Percentiles rank a stretch among this genome's conserved stretches.
Conservation (phyloP, 2,888 invertebrate species). For the Oxystoma pomonae region DNA sequence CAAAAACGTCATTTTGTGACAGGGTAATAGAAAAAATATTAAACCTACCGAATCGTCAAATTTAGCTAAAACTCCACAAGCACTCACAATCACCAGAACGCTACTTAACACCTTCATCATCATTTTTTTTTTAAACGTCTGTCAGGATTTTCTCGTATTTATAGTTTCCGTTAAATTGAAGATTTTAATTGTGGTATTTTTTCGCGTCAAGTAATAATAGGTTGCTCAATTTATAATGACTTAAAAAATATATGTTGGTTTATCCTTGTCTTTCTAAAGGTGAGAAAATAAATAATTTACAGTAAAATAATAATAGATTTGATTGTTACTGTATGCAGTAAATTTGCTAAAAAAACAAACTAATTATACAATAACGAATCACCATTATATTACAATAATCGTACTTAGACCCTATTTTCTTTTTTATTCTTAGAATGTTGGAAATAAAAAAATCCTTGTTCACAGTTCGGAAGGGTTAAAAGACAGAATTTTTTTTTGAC, state of each 20-base stretch:
- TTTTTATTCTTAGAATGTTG: too few species aligned
- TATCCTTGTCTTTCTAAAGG: background rate
- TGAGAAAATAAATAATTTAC: too few species aligned
- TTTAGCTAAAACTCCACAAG: constrained; percentile 3
- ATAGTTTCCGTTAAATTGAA: background rate
- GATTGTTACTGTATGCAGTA: background rate
- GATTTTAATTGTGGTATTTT: background rate
- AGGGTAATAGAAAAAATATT: background rate
- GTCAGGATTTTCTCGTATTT: background rate
- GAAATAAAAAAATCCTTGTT: too few species aligned
- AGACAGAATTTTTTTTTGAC: too few species aligned
- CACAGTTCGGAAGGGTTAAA: too few species aligned
- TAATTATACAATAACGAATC: background rate
- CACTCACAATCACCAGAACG: constrained; percentile 7
- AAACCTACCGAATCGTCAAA: constrained; percentile 17
- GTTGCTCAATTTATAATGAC: too few species aligned
- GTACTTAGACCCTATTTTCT: too few species aligned
- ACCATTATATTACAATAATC: too few species aligned
- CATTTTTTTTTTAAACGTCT: background rate
- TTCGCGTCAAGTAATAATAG: background rate
- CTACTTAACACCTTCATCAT: background rate
- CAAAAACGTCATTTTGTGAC: too few species aligned
- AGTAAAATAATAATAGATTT: too few species aligned
- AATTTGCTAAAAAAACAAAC: background rate
- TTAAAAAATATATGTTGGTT: too few species aligned